Evolutionary conservation across 2,888 invertebrate genomes (phyloP).

Genomic region (Dryobota labecula): DNA sequence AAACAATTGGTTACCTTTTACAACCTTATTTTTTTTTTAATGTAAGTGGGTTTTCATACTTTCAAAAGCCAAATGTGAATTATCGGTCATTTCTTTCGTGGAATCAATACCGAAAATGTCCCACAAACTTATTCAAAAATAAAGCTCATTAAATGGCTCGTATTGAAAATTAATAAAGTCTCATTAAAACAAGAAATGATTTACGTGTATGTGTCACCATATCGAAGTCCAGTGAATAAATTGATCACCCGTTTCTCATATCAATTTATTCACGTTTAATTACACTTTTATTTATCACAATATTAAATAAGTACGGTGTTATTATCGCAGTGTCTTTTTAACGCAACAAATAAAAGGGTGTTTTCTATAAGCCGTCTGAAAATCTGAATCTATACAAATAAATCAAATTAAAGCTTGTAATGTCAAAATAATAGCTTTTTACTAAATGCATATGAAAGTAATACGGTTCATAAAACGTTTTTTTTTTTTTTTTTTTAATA

Average conservation of each 20-base stretch:
- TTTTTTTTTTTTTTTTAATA: too few species aligned
- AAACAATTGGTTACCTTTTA: background rate
- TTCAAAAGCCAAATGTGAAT: background rate
- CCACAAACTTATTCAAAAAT: background rate
- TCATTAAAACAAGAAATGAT: conserved; percentile 6
- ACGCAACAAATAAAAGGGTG: background rate
- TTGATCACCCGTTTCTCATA: conserved; percentile 15
- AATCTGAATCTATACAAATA: too few species aligned
- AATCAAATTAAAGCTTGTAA: too few species aligned
- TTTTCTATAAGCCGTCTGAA: background rate
- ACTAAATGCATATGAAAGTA: too few species aligned
- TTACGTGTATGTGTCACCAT: conserved; percentile 5
- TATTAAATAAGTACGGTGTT: conserved; percentile 9
- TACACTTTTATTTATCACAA: background rate
- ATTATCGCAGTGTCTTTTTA: background rate
- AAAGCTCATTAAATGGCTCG: background rate
- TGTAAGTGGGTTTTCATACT: background rate
- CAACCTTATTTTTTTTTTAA: background rate
- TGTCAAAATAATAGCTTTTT: too few species aligned
- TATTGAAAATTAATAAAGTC: conserved; percentile 8
- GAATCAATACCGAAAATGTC: conserved; percentile 6
- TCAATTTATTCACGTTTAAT: conserved; percentile 4
- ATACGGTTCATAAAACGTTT: too few species aligned
- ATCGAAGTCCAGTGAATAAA: conserved; percentile 13
- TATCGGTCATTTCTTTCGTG: background rate